Evolutionary conservation across 2,888 invertebrate genomes (phyloP), one percentile per base, ranked within the genome.

Genomic region (Agrenia bidenticulata): DNA sequence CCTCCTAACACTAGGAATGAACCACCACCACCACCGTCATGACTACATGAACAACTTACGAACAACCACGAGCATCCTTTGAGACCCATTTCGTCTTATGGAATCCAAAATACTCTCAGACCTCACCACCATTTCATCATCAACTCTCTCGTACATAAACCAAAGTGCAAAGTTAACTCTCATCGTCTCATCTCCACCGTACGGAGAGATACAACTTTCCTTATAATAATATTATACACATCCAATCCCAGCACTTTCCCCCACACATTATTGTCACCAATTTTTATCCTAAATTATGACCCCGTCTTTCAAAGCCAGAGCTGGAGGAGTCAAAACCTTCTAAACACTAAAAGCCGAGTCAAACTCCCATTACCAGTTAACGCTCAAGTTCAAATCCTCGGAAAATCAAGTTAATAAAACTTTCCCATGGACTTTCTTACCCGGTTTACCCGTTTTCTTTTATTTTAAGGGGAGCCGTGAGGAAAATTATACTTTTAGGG

Each of bases 261-360:
- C 45, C 7, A 15, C 45, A 45, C 45, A 45, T 45, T 45, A 45
- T 45, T 45, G 45, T 45, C 45, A 45, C 45, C 45, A 45, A 45
- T 45, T 45, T 45, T 39, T 15, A 4, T 45, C 45, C 45, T 45
- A 15, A 45, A 45, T 45, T 45, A 45, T 45, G 45, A 19, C 45
- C 45, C 45, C 19, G 17, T 45, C 45, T 45, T n/a, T n/a, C 15
- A 4, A 19, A 32, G 32, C 4, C 5, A 32, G 32, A 32, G 5
- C 11, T 11, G 32, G 32, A 32, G 11, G 11, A 32, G 32, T 32
- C 32, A 32, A 11, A 32, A 32, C 5, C 32, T 32, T 32, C 32
- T 32, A 32, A 32, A 32, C 32, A 32, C 32, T 32, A 32, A 32
- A 32, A 32, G 32, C 32, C 32, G 32, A 32, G 5, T 32, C 4